A percentile compares a stretch with the other conserved stretches of the same genome.
phyloP scores from a whole-genome alignment of 2,113 vertebrate species.

The Petromus typicus region DNA sequence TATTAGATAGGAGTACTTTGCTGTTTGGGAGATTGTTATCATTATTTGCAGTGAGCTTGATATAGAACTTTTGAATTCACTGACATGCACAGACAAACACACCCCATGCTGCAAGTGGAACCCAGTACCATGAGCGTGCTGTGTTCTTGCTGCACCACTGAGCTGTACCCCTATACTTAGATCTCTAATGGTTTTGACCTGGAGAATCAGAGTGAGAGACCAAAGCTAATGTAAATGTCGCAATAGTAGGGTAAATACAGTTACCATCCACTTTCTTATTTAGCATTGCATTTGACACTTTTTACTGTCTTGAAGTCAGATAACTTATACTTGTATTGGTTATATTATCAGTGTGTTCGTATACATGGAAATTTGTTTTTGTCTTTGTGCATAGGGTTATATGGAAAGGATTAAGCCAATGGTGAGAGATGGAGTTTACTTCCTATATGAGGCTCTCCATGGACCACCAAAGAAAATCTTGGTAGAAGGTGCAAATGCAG shows the following conservation, averaged over 20 bases:
- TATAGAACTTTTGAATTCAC: background rate
- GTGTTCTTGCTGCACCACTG: background rate
- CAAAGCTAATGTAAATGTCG: background rate
- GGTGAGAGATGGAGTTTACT: constrained; percentile 97
- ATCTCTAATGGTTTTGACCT: background rate
- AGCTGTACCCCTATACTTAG: background rate
- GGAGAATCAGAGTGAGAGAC: background rate
- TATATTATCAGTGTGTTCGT: background rate
- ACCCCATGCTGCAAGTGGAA: background rate
- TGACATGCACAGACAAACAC: background rate
- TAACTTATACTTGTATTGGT: background rate
- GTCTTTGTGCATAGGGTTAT: constrained; percentile 88
- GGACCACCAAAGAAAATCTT: constrained; percentile 96
- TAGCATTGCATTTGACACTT: background rate
- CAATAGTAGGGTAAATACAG: rapidly evolving
- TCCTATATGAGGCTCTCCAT: constrained; percentile 96
- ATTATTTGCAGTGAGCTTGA: background rate
- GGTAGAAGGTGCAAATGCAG: constrained; percentile 98
- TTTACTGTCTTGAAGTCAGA: background rate
- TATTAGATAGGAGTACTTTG: background rate
- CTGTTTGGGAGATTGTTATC: background rate
- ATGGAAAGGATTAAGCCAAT: constrained; percentile 95
- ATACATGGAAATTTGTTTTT: constrained; percentile 34
- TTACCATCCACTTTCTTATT: background rate
- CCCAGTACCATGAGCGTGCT: background rate